Conservation (phyloP, 1,140 invertebrate species). For the Drosophila seguyi region DNA sequence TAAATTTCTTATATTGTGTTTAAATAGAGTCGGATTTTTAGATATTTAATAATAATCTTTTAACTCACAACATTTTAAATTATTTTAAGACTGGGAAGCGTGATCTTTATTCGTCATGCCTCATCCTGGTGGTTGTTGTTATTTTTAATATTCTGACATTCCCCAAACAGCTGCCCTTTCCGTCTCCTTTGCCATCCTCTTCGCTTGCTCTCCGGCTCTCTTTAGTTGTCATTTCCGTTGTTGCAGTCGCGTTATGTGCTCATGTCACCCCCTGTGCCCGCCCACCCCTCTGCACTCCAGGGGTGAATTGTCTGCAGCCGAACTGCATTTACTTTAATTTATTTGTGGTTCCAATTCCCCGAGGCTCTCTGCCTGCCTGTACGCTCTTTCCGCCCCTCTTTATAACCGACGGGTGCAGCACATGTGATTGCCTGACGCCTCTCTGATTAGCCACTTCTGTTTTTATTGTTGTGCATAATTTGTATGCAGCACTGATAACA, state of each 20-base stretch:
- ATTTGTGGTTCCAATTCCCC: slow-evolving; percentile 45
- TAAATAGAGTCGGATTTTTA: too few species aligned
- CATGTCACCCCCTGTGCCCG: neutral
- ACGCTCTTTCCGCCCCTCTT: slow-evolving; percentile 8
- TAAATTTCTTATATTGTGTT: too few species aligned
- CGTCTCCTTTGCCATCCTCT: slow-evolving; percentile 7
- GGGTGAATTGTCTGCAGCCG: slow-evolving; percentile 51
- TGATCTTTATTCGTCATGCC: slow-evolving; percentile 14
- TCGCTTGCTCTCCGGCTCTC: slow-evolving; percentile 20
- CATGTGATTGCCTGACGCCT: slow-evolving; percentile 27
- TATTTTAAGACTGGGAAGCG: slow-evolving; percentile 14
- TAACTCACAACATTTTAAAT: neutral
- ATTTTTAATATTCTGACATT: slow-evolving; percentile 52
- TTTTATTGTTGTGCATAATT: slow-evolving; percentile 23
- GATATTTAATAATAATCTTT: too few species aligned
- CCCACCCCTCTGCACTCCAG: slow-evolving; percentile 14
- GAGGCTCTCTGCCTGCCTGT: slow-evolving; percentile 5
- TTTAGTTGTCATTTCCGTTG: slow-evolving; percentile 65
- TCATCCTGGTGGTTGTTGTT: slow-evolving; percentile 51
- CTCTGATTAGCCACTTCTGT: slow-evolving; percentile 28
- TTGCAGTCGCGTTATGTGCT: slow-evolving; percentile 30
- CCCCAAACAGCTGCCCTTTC: slow-evolving; percentile 53
- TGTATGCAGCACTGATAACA: slow-evolving; percentile 28
- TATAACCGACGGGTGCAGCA: neutral
- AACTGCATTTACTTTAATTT: slow-evolving; percentile 63